Percentiles rank a stretch among this genome's conserved stretches.
These are phyloP conservation scores for Sthenelais limicola DNA, from an alignment of 2,888 invertebrate genomes.

Conservation along the genomic window DNA sequence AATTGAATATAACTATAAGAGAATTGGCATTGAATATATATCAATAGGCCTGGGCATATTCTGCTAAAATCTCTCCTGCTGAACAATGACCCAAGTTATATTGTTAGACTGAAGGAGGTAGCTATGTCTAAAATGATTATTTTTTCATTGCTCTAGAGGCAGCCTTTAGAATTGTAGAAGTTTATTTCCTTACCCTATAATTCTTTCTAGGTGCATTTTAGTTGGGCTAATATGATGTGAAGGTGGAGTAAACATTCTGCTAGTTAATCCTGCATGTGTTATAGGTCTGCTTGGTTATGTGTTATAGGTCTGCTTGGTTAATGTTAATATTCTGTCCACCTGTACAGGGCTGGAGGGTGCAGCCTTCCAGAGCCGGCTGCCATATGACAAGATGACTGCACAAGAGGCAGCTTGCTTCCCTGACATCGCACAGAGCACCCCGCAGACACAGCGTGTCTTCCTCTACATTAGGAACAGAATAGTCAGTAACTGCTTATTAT, in stretches of 20 bases:
- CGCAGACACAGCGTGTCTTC: constrained; percentile 89
- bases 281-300: neutral
- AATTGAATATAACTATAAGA: too few relatives aligned
- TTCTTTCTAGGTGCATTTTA: neutral
- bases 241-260: too few relatives aligned
- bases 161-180: too few relatives aligned
- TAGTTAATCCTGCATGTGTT: neutral
- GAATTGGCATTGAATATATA: too few relatives aligned
- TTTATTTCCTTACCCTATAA: too few relatives aligned
- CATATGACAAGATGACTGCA: constrained; percentile 94
- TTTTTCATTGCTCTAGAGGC: too few relatives aligned
- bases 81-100: too few relatives aligned
- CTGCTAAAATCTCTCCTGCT: too few relatives aligned
- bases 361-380: constrained; percentile 84
- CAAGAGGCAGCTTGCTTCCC: constrained; percentile 94
- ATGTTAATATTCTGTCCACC: neutral
- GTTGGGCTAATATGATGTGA: neutral
- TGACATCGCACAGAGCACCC: constrained; percentile 87
- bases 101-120: too few relatives aligned
- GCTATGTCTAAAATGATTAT: too few relatives aligned
- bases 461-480: constrained; percentile 92
- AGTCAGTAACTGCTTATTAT: too few relatives aligned
- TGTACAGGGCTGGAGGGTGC: constrained; percentile 78
- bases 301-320: neutral
- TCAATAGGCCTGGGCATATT: too few relatives aligned